A percentile compares a stretch with the other conserved stretches of the same genome.
Conservation (phyloP, 2,797 vertebrate species). For the Rhinichthys osculus region DNA sequence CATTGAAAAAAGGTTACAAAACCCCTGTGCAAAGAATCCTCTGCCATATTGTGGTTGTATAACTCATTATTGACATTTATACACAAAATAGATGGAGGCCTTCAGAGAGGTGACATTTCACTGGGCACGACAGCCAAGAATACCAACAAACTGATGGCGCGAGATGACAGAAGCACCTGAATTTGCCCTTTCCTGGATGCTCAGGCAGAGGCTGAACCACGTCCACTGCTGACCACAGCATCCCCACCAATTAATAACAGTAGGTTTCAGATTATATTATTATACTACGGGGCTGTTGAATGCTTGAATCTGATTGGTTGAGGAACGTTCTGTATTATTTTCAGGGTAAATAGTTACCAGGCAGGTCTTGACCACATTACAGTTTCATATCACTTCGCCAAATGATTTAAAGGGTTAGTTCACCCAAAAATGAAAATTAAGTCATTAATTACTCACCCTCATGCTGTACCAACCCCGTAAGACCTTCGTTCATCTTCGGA, state of each 20-base stretch:
- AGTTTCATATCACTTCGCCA: too few species aligned
- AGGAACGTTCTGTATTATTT: too few species aligned
- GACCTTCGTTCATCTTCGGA: too few species aligned
- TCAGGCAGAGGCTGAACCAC: not conserved
- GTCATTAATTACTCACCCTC: too few species aligned
- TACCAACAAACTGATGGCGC: conserved; percentile 77
- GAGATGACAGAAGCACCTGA: conserved; percentile 46
- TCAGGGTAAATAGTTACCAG: too few species aligned
- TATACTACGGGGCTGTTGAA: too few species aligned
- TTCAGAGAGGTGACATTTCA: conserved; percentile 82
- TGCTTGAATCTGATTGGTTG: too few species aligned
- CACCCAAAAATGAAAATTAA: too few species aligned
- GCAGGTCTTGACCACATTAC: too few species aligned
- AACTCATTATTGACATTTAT: conserved; percentile 79
- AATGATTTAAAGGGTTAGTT: too few species aligned
- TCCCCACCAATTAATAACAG: not conserved
- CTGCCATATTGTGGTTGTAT: conserved; percentile 65
- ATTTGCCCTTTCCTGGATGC: conserved; percentile 30
- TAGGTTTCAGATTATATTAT: not conserved
- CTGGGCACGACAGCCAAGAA: conserved; percentile 64
- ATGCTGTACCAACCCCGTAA: too few species aligned
- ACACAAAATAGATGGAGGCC: conserved; percentile 74
- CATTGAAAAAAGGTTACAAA: conserved; percentile 54
- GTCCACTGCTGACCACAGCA: not conserved
- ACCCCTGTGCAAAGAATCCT: conserved; percentile 66